A percentile compares a stretch with the other conserved stretches of the same genome.
phyloP scores from a whole-genome alignment of 2,888 invertebrate genomes.

The Mimumesa dahlbomi region DNA sequence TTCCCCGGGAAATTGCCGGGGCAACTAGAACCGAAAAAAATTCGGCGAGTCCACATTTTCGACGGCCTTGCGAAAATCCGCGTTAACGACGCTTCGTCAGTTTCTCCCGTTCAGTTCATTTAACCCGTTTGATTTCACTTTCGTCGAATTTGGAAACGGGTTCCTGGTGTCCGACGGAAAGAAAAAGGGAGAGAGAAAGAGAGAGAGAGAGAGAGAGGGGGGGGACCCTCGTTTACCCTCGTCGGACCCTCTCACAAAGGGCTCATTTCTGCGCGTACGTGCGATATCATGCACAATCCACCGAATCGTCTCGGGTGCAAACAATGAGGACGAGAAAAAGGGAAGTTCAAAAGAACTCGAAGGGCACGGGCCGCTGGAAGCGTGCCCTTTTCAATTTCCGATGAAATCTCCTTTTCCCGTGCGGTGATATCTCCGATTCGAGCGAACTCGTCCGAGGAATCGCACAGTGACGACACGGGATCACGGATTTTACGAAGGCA shows the following conservation, averaged over 20 bases:
- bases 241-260: slow-evolving; percentile 9
- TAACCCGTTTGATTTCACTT: slow-evolving; percentile 26
- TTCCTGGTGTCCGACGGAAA: neutral
- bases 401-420: slow-evolving; percentile 27
- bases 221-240: slow-evolving; percentile 2
- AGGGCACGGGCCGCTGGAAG: neutral
- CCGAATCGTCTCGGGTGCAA: slow-evolving; percentile 17
- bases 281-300: slow-evolving; percentile 26
- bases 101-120: slow-evolving; percentile 33
- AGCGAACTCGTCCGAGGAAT: no score
- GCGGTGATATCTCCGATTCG: no score
- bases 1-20: no score
- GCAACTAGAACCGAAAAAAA: neutral
- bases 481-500: no score
- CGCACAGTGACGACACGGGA: no score
- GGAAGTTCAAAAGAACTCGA: slow-evolving; percentile 18
- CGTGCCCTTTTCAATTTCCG: slow-evolving; percentile 25
- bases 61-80: neutral
- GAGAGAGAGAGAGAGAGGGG: neutral
- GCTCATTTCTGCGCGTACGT: slow-evolving; percentile 7
- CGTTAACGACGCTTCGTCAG: slow-evolving; percentile 15
- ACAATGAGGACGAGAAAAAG: slow-evolving; percentile 18
- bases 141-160: neutral
- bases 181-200: no score
- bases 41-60: neutral